These are phyloP conservation scores for Sarcophilus harrisii DNA, from an alignment of 2,797 vertebrate species.

Conservation along the genomic window DNA sequence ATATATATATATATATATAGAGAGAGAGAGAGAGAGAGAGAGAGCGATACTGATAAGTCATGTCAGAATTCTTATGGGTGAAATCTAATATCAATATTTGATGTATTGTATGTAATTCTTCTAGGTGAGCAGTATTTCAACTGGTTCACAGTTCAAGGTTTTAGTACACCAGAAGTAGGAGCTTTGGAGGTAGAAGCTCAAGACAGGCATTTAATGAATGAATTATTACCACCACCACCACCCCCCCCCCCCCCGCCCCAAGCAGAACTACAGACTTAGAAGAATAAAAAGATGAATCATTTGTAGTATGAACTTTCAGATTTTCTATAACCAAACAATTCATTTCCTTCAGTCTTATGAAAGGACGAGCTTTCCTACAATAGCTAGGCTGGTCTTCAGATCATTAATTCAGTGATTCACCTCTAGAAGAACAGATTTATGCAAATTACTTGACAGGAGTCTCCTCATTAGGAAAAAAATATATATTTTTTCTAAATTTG, in stretches of 20 bases:
- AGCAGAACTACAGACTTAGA: too few relatives aligned
- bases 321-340: too few relatives aligned
- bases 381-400: background rate
- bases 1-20: too few relatives aligned
- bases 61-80: background rate
- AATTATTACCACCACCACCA: too few relatives aligned
- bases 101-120: background rate
- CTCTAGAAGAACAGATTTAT: background rate
- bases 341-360: background rate
- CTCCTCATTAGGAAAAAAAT: too few relatives aligned
- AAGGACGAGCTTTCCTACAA: background rate
- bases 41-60: background rate
- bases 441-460: background rate
- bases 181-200: background rate
- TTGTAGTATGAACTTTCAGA: too few relatives aligned
- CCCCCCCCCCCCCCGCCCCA: too few relatives aligned
- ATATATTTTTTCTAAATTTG: too few relatives aligned
- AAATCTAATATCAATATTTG: background rate
- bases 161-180: background rate
- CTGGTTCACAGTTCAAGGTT: background rate
- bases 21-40: too few relatives aligned
- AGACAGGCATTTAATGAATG: background rate
- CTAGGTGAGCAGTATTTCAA: background rate
- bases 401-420: background rate
- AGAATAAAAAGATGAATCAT: too few relatives aligned